These are phyloP conservation scores for Manis crassicaudata DNA, from an alignment of 2,797 vertebrate species.

Conservation along the genomic window DNA sequence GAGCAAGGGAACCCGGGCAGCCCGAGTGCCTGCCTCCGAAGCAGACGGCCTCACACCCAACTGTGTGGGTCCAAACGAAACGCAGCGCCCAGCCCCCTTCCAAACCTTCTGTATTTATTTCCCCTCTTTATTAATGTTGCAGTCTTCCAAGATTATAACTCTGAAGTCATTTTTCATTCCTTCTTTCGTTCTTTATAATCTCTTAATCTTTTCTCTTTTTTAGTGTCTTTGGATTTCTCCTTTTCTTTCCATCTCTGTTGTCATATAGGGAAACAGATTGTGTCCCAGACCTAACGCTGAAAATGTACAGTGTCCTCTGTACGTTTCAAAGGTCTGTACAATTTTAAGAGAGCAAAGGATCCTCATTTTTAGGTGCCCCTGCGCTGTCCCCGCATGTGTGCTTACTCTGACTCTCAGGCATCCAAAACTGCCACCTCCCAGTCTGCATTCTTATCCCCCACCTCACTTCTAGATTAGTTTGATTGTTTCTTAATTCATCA, in stretches of 20 bases:
- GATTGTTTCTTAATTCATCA: background rate
- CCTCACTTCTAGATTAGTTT: background rate
- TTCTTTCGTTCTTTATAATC: background rate
- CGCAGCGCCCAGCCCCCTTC: rapidly evolving
- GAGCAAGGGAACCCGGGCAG: background rate
- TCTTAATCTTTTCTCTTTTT: background rate
- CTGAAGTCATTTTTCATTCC: background rate
- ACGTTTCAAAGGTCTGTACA: background rate
- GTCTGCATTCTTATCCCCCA: background rate
- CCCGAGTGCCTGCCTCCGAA: background rate
- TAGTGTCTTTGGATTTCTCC: background rate
- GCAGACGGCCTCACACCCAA: background rate
- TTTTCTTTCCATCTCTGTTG: background rate
- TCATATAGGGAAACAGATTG: background rate
- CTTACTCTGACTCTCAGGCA: background rate
- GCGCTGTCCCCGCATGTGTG: background rate
- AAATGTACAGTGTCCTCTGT: background rate
- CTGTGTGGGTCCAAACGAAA: rapidly evolving
- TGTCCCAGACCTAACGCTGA: background rate
- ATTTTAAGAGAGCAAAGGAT: background rate
- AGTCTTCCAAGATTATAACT: background rate
- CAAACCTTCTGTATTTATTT: background rate
- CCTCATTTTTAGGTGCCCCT: background rate
- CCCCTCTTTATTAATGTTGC: background rate
- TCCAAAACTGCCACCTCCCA: background rate